Conservation (phyloP, 2,888 invertebrate genomes). For the Limnephilus marmoratus region DNA sequence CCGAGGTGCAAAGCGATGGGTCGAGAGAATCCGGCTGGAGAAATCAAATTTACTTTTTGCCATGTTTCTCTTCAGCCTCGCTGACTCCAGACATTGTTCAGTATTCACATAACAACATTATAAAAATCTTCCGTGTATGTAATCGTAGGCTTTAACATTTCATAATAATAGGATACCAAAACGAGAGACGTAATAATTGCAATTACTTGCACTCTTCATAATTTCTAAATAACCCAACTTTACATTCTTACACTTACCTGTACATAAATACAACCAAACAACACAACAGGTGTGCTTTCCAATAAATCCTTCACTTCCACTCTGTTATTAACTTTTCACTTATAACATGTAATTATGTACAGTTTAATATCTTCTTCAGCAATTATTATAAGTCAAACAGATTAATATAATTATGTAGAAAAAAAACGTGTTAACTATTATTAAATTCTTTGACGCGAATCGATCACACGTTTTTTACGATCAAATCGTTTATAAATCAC, state of each 20-base stretch:
- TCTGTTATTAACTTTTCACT: not conserved
- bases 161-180: not conserved
- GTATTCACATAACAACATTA: not conserved
- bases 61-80: not conserved
- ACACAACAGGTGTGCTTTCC: not conserved
- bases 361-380: not conserved
- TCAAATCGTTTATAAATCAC: not conserved
- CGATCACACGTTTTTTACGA: not conserved
- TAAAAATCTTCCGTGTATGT: not conserved
- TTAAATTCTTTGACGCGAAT: not conserved
- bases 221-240: not conserved
- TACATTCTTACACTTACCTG: not conserved
- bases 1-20: too few relatives aligned
- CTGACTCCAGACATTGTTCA: not conserved
- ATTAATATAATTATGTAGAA: not conserved
- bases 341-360: not conserved
- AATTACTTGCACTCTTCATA: not conserved
- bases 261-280: too few relatives aligned
- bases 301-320: not conserved
- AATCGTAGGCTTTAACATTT: not conserved
- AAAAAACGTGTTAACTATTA: not conserved
- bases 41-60: not conserved
- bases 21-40: too few relatives aligned
- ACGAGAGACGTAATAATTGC: not conserved
- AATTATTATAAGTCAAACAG: not conserved